A percentile compares a stretch with the other conserved stretches of the same genome.
Conservation (phyloP, 1,140 invertebrate genomes). For the Danaus melanippus region DNA sequence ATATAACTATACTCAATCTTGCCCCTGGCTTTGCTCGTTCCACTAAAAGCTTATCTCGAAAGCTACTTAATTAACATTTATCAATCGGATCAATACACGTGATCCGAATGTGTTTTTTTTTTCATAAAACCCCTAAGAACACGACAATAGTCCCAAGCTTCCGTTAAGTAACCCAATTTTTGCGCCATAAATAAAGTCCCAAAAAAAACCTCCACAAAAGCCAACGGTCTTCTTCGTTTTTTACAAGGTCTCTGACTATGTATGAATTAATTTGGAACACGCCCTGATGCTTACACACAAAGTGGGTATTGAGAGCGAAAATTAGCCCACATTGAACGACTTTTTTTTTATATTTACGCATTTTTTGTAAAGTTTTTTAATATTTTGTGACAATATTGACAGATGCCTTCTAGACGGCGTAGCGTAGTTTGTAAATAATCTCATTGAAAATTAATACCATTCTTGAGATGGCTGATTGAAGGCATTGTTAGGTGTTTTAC, state of each 20-base stretch:
- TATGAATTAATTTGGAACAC: slow-evolving; percentile 68
- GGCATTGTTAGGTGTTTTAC: slow-evolving; percentile 54
- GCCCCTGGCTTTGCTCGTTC: no score
- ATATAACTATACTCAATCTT: no score
- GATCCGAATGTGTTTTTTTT: slow-evolving; percentile 20
- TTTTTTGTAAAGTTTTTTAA: slow-evolving; percentile 26
- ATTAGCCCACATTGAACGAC: slow-evolving; percentile 61
- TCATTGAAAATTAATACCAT: slow-evolving; percentile 65
- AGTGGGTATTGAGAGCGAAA: slow-evolving; percentile 65
- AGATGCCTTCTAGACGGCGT: slow-evolving; percentile 32
- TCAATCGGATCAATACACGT: slow-evolving; percentile 11
- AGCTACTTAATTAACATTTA: no score
- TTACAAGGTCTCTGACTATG: slow-evolving; percentile 32
- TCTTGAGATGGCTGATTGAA: slow-evolving; percentile 54
- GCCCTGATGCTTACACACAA: slow-evolving; percentile 64
- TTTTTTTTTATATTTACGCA: slow-evolving; percentile 29
- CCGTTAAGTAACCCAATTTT: slow-evolving; percentile 71
- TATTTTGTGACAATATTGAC: slow-evolving; percentile 69
- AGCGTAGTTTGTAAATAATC: slow-evolving; percentile 66
- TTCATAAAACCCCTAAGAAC: slow-evolving; percentile 27
- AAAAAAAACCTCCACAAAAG: slow-evolving; percentile 49
- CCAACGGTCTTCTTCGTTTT: slow-evolving; percentile 51
- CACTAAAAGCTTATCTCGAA: no score
- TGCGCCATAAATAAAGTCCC: slow-evolving; percentile 61
- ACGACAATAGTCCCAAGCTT: slow-evolving; percentile 47